Evolutionary conservation across 1,140 invertebrate species (phyloP).

Genomic region (Hetaerina americana): DNA sequence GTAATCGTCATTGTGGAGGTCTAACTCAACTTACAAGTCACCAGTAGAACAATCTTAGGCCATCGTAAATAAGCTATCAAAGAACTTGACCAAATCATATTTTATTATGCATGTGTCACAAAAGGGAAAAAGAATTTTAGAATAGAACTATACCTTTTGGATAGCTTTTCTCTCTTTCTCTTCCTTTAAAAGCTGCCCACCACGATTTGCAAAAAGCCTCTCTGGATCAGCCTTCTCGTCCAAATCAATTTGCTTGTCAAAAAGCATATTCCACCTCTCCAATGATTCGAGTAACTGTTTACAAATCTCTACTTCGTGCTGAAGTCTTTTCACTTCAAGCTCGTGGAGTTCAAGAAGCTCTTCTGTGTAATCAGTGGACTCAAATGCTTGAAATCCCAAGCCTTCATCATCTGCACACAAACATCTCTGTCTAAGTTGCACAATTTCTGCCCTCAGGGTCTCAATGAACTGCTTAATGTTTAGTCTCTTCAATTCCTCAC

Average conservation of each 20-base stretch:
- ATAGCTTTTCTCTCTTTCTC: constrained; percentile 68
- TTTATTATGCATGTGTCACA: neutral
- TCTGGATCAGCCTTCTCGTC: constrained; percentile 60
- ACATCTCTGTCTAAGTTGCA: constrained; percentile 56
- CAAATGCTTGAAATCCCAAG: constrained; percentile 43
- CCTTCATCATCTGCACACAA: constrained; percentile 45
- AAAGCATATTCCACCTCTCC: constrained; percentile 43
- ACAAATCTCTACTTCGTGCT: constrained; percentile 50
- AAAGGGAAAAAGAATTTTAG: neutral
- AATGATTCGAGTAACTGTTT: constrained; percentile 48
- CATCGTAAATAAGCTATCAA: neutral
- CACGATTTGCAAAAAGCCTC: constrained; percentile 63
- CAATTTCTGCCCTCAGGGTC: constrained; percentile 50
- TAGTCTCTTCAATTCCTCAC: constrained; percentile 44
- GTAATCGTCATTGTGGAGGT: too few relatives aligned
- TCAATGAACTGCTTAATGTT: constrained; percentile 57
- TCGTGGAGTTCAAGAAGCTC: constrained; percentile 60
- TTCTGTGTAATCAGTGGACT: constrained; percentile 52
- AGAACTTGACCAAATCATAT: too few relatives aligned
- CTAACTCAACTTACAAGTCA: too few relatives aligned
- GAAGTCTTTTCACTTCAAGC: constrained; percentile 51
- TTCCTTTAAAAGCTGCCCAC: constrained; percentile 65
- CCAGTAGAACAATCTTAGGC: too few relatives aligned
- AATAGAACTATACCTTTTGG: constrained; percentile 32
- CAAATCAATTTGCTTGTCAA: constrained; percentile 51